Base-by-base conservation (phyloP, 2,113 vertebrate species). In the Eonycteris spelaea region DNA sequence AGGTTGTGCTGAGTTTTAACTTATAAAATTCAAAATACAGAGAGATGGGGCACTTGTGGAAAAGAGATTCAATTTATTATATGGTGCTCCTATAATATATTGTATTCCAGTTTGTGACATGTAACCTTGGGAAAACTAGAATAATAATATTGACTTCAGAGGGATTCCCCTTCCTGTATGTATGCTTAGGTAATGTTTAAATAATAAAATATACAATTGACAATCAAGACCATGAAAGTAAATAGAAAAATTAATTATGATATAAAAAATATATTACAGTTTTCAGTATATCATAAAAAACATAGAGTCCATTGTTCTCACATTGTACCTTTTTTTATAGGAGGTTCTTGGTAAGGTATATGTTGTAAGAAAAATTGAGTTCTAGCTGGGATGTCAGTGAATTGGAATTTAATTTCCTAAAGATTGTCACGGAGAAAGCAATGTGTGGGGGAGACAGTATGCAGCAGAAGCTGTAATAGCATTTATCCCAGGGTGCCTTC, bases 331-430 rank as follows among this genome's bases (percentile, higher is more conserved):
- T 77, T 7, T 95, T 86, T 91, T 14, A 71, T 35, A 78, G 68
- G 45, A 94, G 94, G 93, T 88, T 73, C 55, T 93, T 83, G 35
- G 45, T 53, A 57, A 84, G 73, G 15, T 86, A 67, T 48, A 55
- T 55, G 19, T 73, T 83, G 30, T 57, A 85, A 40, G 57, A 86
- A 95, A 70, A 33, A 28, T 2, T 90, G 86, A 77, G 15, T n/a
- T 88, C 13, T 82, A 48, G 67, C 4, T 43, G 45, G 2, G 19
- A 48, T 68, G 84, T 88, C 48, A 95, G 35, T 26, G 30, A 84
- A 77, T 6, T 90, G 71, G 22, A 70, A 92, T 94, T 92, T 95
- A 48, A 87, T 67, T 77, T 71, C 30, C 78, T 95, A 78, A 67
- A 88, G 19, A 68, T 74, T 18, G 19, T 53, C 43, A 57, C 11